phyloP scores from a whole-genome alignment of 2,888 invertebrate species.

The Stegana nigrithorax region DNA sequence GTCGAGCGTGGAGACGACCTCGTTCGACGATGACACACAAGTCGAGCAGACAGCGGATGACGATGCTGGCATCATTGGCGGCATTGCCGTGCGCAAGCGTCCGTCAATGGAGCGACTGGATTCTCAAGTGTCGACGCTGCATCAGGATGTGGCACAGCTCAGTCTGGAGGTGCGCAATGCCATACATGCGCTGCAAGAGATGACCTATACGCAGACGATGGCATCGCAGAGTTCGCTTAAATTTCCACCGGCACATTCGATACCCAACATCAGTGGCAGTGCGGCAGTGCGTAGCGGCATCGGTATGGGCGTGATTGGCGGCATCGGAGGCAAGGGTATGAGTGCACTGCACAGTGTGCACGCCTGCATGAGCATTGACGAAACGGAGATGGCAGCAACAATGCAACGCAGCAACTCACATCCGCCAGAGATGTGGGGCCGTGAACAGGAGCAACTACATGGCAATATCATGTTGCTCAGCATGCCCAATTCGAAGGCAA shows the following conservation, averaged over 20 bases:
- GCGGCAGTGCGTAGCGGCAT: conserved; percentile 33
- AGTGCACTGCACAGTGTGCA: not conserved
- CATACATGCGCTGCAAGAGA: conserved; percentile 85
- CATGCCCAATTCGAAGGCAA: conserved; percentile 39
- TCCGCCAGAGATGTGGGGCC: conserved; percentile 86
- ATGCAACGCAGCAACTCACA: conserved; percentile 85
- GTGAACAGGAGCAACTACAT: conserved; percentile 70
- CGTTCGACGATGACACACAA: conserved; percentile 47
- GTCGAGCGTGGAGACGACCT: conserved; percentile 67
- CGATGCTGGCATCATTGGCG: not conserved
- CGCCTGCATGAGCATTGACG: conserved; percentile 52
- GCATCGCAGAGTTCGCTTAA: conserved; percentile 67
- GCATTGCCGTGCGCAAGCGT: conserved; percentile 45
- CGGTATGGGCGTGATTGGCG: conserved; percentile 52
- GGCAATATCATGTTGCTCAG: not conserved
- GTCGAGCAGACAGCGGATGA: conserved; percentile 42
- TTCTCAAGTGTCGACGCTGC: conserved; percentile 83
- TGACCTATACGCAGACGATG: conserved; percentile 75
- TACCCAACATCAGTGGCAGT: conserved; percentile 78
- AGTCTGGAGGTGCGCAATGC: conserved; percentile 88
- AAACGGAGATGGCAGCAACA: conserved; percentile 30
- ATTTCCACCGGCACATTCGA: conserved; percentile 83
- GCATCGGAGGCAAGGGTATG: conserved; percentile 15
- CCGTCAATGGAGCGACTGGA: conserved; percentile 79
- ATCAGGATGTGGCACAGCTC: conserved; percentile 87